These are phyloP conservation scores for Trachurus trachurus DNA, from an alignment of 2,797 vertebrate genomes.

Conservation along the genomic window DNA sequence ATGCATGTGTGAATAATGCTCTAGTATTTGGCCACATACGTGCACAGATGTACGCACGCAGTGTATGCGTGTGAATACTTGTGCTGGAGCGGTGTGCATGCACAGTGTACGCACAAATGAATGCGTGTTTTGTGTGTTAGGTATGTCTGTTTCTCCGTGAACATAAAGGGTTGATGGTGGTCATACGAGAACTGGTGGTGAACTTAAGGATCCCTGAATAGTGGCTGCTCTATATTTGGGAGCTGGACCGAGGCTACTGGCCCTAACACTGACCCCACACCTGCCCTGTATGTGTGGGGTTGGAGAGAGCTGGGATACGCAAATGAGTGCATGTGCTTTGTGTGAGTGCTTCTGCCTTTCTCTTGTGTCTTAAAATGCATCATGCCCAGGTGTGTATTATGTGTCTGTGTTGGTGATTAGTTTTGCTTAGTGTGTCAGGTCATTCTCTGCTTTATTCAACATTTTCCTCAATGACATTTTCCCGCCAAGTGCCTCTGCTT, in stretches of 20 bases:
- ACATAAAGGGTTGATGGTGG: constrained; percentile 72
- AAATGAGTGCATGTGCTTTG: constrained; percentile 22
- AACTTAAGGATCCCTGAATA: constrained; percentile 72
- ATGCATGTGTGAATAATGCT: neutral
- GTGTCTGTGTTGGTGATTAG: neutral
- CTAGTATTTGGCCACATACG: neutral
- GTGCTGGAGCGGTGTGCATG: neutral
- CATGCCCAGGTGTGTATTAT: neutral
- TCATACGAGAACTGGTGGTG: constrained; percentile 72
- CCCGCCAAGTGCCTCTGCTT: neutral
- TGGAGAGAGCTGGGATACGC: constrained; percentile 3
- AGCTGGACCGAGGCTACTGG: constrained; percentile 81
- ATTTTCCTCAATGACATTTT: neutral
- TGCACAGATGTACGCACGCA: constrained; percentile 3
- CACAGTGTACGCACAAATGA: constrained; percentile 46
- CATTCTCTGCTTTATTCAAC: neutral
- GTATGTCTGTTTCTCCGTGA: constrained; percentile 58
- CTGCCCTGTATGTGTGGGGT: constrained; percentile 67
- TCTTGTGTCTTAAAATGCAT: neutral
- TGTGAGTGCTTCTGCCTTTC: neutral
- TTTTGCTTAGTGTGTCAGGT: neutral
- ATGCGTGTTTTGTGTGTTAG: constrained; percentile 69
- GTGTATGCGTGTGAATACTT: constrained; percentile 22
- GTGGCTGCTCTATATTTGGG: constrained; percentile 84
- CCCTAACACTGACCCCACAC: constrained; percentile 81